These are phyloP conservation scores for Cydia amplana DNA, from an alignment of 1,140 invertebrate genomes.

Conservation along the genomic window DNA sequence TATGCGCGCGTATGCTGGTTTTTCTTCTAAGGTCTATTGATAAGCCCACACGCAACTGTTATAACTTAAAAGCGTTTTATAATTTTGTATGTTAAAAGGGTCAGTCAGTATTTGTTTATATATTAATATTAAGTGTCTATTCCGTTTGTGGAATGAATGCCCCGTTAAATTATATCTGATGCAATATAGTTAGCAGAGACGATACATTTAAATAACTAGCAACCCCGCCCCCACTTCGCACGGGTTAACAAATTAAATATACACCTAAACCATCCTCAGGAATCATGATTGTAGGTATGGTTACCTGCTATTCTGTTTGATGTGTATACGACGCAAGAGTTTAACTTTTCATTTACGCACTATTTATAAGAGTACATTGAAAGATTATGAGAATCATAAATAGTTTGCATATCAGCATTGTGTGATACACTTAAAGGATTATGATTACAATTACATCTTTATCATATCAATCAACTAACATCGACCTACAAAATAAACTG, in stretches of 20 bases:
- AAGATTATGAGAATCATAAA: neutral
- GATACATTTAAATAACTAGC: no score
- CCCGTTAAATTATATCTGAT: no score
- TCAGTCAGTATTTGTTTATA: neutral
- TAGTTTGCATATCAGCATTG: neutral
- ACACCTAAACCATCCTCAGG: no score
- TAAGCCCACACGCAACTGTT: constrained; percentile 1
- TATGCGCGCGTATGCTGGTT: neutral
- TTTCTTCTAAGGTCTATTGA: neutral
- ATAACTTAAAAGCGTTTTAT: neutral
- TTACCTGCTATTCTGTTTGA: no score
- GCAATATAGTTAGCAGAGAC: no score
- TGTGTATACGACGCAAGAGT: no score
- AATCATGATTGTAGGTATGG: no score
- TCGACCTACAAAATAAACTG: no score
- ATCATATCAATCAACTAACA: neutral
- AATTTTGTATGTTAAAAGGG: neutral
- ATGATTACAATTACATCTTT: neutral
- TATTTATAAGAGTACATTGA: neutral
- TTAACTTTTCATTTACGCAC: neutral
- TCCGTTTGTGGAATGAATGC: no score
- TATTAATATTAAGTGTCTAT: no score
- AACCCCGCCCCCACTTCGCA: no score
- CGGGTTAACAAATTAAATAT: no score
- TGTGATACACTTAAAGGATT: neutral